These are phyloP conservation scores for Tricholauxania praeusta DNA, from an alignment of 2,888 invertebrate genomes.

Conservation along the genomic window DNA sequence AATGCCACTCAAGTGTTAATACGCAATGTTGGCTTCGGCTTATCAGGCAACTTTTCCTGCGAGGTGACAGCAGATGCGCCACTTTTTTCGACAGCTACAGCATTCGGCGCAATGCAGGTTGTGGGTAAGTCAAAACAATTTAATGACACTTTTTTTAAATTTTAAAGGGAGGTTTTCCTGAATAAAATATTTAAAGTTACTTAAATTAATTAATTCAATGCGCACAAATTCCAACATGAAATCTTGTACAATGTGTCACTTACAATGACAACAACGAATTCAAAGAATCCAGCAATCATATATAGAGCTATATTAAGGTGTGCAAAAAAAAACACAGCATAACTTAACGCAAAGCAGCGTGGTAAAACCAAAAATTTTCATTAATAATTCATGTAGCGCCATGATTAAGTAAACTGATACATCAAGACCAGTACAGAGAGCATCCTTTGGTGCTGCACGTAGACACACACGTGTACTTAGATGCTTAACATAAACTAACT, in stretches of 20 bases:
- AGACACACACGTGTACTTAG: too few relatives aligned
- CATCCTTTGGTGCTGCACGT: background rate
- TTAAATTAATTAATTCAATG: background rate
- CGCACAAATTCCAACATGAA: background rate
- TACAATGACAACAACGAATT: background rate
- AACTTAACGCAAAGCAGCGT: background rate
- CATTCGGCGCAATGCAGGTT: conserved; percentile 77
- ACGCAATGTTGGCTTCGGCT: conserved; percentile 75
- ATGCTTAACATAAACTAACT: too few relatives aligned
- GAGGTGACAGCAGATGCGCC: conserved; percentile 83
- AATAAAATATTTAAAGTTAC: background rate
- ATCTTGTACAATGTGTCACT: background rate
- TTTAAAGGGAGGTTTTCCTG: too few relatives aligned
- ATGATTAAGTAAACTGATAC: conserved; percentile 34
- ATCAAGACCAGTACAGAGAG: background rate
- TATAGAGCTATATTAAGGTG: too few relatives aligned
- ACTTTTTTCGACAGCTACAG: conserved; percentile 77
- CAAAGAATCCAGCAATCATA: background rate
- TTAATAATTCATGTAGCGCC: conserved; percentile 32
- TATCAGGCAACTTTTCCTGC: conserved; percentile 83
- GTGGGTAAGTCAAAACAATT: conserved; percentile 74
- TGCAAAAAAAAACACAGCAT: background rate
- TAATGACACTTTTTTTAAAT: too few relatives aligned
- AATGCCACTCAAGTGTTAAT: conserved; percentile 82
- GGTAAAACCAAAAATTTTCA: conserved; percentile 18